Percentiles rank a stretch among this genome's conserved stretches.
phyloP scores from a whole-genome alignment of 2,888 invertebrate species.

The Diarsia rubi region DNA sequence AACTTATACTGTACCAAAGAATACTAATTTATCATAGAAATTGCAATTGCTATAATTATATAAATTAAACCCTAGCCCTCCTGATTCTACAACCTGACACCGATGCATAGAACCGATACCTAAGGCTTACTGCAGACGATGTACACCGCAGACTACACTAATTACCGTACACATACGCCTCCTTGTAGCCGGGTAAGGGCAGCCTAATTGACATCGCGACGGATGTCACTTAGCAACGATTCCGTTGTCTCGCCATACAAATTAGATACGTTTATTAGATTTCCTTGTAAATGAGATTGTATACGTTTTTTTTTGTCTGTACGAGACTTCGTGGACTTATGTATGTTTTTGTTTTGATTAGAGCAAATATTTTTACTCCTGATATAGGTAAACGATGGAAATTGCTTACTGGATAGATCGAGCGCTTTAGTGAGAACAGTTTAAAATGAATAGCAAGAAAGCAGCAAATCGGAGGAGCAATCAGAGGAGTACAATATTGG shows the following conservation, averaged over 20 bases:
- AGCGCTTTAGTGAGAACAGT: neutral
- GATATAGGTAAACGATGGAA: neutral
- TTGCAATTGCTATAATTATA: neutral
- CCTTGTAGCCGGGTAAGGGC: conserved; percentile 65
- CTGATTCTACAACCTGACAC: conserved; percentile 15
- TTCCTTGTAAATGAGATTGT: conserved; percentile 67
- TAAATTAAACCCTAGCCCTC: neutral
- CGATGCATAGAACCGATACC: conserved; percentile 31
- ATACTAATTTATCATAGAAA: neutral
- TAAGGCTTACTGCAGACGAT: conserved; percentile 45
- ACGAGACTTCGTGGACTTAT: neutral
- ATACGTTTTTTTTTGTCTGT: conserved; percentile 42
- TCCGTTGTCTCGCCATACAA: conserved; percentile 63
- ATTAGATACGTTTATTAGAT: conserved; percentile 71
- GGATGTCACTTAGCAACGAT: conserved; percentile 78
- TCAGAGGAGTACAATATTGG: neutral
- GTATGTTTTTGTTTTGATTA: neutral
- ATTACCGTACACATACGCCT: conserved; percentile 63
- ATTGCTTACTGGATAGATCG: neutral
- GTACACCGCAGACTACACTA: conserved; percentile 61
- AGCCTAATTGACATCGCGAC: conserved; percentile 80
- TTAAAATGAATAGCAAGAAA: neutral
- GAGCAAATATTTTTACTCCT: neutral
- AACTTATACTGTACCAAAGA: neutral
- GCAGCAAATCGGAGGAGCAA: no score